Evolutionary conservation across 2,797 vertebrate genomes (phyloP).

Genomic region (Rhinichthys osculus): DNA sequence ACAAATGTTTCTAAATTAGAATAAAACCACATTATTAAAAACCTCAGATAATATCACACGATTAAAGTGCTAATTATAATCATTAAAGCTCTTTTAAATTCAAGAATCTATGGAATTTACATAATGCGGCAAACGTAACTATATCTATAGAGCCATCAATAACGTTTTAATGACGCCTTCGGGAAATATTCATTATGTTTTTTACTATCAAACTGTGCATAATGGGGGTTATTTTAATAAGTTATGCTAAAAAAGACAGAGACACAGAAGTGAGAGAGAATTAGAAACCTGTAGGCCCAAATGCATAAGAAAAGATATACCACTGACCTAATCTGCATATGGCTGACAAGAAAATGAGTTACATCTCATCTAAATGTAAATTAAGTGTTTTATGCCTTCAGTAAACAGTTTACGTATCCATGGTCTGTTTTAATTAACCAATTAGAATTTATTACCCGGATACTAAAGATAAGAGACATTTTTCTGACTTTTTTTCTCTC

Average conservation of each 20-base stretch:
- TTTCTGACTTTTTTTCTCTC: conserved; percentile 65
- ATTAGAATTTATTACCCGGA: conserved; percentile 74
- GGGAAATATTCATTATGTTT: conserved; percentile 67
- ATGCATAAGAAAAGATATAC: conserved; percentile 72
- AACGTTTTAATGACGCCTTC: conserved; percentile 64
- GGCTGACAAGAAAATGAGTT: conserved; percentile 78
- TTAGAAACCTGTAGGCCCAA: conserved; percentile 68
- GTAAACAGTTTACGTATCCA: conserved; percentile 79
- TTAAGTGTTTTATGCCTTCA: conserved; percentile 78
- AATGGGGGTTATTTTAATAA: conserved; percentile 62
- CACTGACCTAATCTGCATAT: conserved; percentile 75
- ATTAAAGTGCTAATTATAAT: conserved; percentile 68
- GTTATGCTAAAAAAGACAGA: conserved; percentile 52
- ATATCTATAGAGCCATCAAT: conserved; percentile 60
- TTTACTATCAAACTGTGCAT: conserved; percentile 63
- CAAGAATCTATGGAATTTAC: conserved; percentile 61
- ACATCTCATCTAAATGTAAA: conserved; percentile 84
- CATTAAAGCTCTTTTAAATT: conserved; percentile 68
- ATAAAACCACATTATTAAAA: conserved; percentile 56
- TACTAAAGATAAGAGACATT: conserved; percentile 68
- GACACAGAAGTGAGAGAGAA: conserved; percentile 35
- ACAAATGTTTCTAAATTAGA: conserved; percentile 55
- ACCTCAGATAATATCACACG: conserved; percentile 59
- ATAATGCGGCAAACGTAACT: conserved; percentile 60
- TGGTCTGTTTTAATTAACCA: conserved; percentile 78